Evolutionary conservation across 1,140 invertebrate genomes (phyloP), one percentile per base, ranked within the genome.

Genomic region (Notospermus geniculatus): DNA sequence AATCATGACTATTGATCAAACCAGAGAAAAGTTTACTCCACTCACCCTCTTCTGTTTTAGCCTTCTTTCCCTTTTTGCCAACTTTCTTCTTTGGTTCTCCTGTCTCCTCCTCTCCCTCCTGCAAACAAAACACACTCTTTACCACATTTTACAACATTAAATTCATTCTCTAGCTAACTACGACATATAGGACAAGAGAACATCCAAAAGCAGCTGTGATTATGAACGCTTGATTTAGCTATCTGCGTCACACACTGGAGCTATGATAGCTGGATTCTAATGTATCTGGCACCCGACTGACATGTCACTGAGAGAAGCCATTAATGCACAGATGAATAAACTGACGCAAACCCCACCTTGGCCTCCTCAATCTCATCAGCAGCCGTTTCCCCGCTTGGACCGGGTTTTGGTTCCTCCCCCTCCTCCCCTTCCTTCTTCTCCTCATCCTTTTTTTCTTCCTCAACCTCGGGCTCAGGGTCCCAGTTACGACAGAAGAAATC

Each of bases 401-500:
- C n/a, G n/a, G n/a, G n/a, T n/a, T 69, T 32, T 53, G 68, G 62
- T 43, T 69, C 63, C 46, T 58, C 41, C 27, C 68, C 62, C 25
- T 71, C 61, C 57, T 71, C 62, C 29, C 66, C 59, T 46, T 71
- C 59, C 30, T 69, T 55, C 57, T 69, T 64, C 32, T 62, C 43
- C n/a, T 63, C 43, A 52, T 64, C 59, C 19, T 55, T 57, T 63
- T 64, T 59, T 11, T 57, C 50, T 22, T 60, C 46, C 41, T 60
- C 66, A 52, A 71, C 71, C 52, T 72, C 71, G 50, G 62, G 59
- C 41, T 74, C 74, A 45, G 71, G 71, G 36, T 77, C 74, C 71
- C 70, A 78, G 19, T 66, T 67, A 22, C 73, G 66, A 9, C 74
- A 72, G 59, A 80, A 80, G 63, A 80, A 80, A 63, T 78, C 76